These are phyloP conservation scores for Agriopis aurantiaria DNA, from an alignment of 2,888 invertebrate genomes.

Conservation along the genomic window DNA sequence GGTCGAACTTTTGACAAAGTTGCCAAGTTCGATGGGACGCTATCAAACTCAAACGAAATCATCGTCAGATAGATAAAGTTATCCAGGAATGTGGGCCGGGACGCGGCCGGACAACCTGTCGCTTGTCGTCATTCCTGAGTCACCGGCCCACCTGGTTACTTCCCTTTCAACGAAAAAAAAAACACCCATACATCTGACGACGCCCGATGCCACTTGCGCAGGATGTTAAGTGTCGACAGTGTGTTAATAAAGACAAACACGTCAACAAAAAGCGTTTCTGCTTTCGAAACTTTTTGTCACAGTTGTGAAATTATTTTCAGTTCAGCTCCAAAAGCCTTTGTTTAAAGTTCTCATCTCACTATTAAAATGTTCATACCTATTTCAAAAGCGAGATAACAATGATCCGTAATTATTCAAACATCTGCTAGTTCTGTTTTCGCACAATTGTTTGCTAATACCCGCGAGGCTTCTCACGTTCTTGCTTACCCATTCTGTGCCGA, in stretches of 20 bases:
- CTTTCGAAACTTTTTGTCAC: neutral
- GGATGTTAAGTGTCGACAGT: slow-evolving; percentile 35
- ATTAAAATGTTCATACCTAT: slow-evolving; percentile 46
- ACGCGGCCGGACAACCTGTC: slow-evolving; percentile 48
- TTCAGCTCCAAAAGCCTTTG: slow-evolving; percentile 57
- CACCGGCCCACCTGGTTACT: slow-evolving; percentile 59
- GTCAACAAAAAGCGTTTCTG: neutral
- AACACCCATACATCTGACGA: slow-evolving; percentile 32
- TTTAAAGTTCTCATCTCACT: slow-evolving; percentile 54
- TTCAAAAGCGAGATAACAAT: slow-evolving; percentile 54
- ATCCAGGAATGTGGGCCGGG: slow-evolving; percentile 64
- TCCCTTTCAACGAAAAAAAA: slow-evolving; percentile 56
- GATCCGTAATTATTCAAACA: slow-evolving; percentile 57
- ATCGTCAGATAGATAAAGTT: slow-evolving; percentile 57
- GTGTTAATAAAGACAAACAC: slow-evolving; percentile 4
- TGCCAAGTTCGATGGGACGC: slow-evolving; percentile 4
- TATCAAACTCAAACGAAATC: neutral
- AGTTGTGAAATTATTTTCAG: slow-evolving; percentile 18
- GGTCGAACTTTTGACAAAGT: neutral
- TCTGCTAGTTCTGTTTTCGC: slow-evolving; percentile 65
- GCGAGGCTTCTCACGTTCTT: slow-evolving; percentile 61
- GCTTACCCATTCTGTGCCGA: slow-evolving; percentile 50
- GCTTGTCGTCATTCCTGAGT: slow-evolving; percentile 59
- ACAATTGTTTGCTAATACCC: slow-evolving; percentile 63
- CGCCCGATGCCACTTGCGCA: slow-evolving; percentile 44